Conservation (phyloP, 2,113 vertebrate species). For the Cichladusa arquata region DNA sequence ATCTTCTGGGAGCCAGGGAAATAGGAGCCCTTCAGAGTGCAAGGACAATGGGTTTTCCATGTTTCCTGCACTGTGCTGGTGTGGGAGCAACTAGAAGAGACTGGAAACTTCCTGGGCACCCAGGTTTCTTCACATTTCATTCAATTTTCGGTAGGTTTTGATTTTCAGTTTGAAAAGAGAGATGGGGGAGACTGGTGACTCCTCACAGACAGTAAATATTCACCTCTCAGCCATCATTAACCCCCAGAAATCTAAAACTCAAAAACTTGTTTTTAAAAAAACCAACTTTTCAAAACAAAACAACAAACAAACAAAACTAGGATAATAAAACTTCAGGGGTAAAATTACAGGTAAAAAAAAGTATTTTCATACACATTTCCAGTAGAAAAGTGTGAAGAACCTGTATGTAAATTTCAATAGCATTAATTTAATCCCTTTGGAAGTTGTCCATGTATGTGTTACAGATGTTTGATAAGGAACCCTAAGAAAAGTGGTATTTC, state of each 20-base stretch:
- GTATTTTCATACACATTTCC: background rate
- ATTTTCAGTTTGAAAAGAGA: background rate
- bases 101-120: background rate
- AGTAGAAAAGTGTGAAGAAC: background rate
- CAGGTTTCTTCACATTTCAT: background rate
- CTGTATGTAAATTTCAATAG: background rate
- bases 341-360: background rate
- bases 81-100: background rate
- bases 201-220: background rate
- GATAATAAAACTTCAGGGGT: background rate
- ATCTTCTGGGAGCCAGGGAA: constrained; percentile 49
- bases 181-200: background rate
- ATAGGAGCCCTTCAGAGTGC: background rate
- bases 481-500: background rate
- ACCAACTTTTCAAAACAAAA: background rate
- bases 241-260: background rate
- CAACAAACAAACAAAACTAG: background rate
- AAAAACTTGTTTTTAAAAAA: background rate
- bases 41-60: constrained; percentile 41
- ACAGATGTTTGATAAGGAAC: background rate
- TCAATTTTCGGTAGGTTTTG: background rate
- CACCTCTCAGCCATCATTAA: background rate
- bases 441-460: background rate
- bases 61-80: background rate
- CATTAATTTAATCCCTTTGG: background rate